Evolutionary conservation across 1,140 invertebrate genomes (phyloP), one percentile per base, ranked within the genome.

Genomic region (Alviniconcha marisindica): DNA sequence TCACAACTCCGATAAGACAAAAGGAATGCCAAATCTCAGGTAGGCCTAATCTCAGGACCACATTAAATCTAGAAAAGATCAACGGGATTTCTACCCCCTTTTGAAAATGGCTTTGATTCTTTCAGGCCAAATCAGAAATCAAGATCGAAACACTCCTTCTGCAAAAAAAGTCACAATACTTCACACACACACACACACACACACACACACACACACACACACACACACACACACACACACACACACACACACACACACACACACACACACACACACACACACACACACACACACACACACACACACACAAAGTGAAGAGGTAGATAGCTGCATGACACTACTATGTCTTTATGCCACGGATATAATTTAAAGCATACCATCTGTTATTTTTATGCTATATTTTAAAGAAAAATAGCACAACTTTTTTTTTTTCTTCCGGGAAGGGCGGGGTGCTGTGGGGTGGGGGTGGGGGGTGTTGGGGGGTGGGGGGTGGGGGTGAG

Each of bases 181-280:
- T 14, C 3, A 33, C 63, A 42, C 44, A 24, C 44, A 42, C 44
- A 36, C 44, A 42, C 44, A 42, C 44, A 28, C 28, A 28, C 28
- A 18, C 44, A 76, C 24, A 76, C 0, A 44, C 5, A 42, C 44
- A 1, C 44, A 42, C 44, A 2, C 28, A 42, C 44, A 12, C 44
- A 44, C 63, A 4, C 44, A 44, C 44, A 44, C 28, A 44, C 44
- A 44, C 44, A 44, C 44, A 76, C 44, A 76, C n/a, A 76, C 44
- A 69, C 42, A 15, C 28, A 81, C 33, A 40, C 36, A 69, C 63
- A 33, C 63, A 66, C 63, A 66, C 63, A 66, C 63, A 66, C 63
- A 66, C 63, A 66, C 63, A 66, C 63, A 66, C 63, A 66, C 63
- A 33, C 28, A 18, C 28, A 31, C 5, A 66, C 63, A 66, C 31